Base-by-base conservation (phyloP, 2,888 invertebrate genomes). In the Nomada lathburiana region DNA sequence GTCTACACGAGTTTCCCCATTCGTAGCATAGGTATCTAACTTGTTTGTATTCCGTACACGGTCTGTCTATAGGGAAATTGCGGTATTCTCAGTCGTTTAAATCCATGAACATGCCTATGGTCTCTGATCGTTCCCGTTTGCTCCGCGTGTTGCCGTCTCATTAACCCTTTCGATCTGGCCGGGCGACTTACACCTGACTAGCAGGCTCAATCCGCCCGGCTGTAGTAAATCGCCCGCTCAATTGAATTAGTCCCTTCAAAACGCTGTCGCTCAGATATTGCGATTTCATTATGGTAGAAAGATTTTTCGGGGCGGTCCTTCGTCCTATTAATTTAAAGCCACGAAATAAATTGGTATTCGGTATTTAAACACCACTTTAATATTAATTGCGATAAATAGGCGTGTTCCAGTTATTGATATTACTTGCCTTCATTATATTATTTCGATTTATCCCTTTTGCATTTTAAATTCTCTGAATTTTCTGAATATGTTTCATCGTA, bases 31-130 rank as follows among this genome's bases (percentile, higher is more conserved):
- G 75, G 69, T 68, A 73, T 84, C 67, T 52, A 36, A 75, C 78
- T 78, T 86, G 86, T 86, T 86, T 86, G 86, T 86, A 86, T 86
- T 86, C 86, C 80, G 74, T 63, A 80, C 80, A 76, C 84, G 68
- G n/a, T 59, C 74, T 80, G 82, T 80, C 80, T 86, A 80, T 83
- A 80, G 85, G 86, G 85, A 86, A 86, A 86, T 86, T 86, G 86
- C 80, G 83, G 86, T 74, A 68, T 79, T 75, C 76, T 74, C 78
- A 50, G 44, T 36, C 44, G 55, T 59, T 57, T 74, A 85, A 86
- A 86, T 86, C 85, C 73, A 76, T 80, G 83, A 80, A 80, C 69
- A 78, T 47, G 71, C 68, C 65, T 36, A 29, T 55, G 29, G 69
- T 52, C 70, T 70, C 69, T 67, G 81, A 81, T 80, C 80, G 75